phyloP scores from a whole-genome alignment of 2,113 vertebrate genomes.

The Sinocyclocheilus anophthalmus region DNA sequence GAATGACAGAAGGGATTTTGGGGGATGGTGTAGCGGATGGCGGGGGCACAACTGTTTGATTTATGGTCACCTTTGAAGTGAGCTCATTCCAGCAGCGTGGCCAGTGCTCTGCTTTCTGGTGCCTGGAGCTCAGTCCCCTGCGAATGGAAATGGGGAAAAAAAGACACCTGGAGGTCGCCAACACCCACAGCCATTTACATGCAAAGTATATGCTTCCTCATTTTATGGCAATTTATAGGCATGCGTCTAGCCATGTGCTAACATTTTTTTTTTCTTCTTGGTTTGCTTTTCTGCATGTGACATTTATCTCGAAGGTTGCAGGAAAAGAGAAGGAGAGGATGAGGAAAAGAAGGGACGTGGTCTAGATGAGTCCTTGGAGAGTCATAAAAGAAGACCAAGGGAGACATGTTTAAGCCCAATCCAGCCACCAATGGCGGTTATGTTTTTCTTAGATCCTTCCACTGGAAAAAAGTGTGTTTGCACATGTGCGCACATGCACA shows the following conservation, averaged over 20 bases:
- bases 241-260: slow-evolving; percentile 50
- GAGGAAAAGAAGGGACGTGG: slow-evolving; percentile 53
- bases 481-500: background rate
- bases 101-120: no score
- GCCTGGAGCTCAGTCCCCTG: no score
- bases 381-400: slow-evolving; percentile 61
- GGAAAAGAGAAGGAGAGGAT: slow-evolving; percentile 24
- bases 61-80: no score
- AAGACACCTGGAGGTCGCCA: no score
- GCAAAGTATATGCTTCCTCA: no score
- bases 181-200: no score
- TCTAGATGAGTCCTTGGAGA: slow-evolving; percentile 45
- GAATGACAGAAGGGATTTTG: no score
- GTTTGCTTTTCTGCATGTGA: slow-evolving; percentile 37
- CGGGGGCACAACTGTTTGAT: no score
- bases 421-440: slow-evolving; percentile 23
- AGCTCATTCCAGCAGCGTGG: no score
- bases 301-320: slow-evolving; percentile 55
- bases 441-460: slow-evolving; percentile 40
- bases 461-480: slow-evolving; percentile 28
- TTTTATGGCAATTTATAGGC: slow-evolving; percentile 53
- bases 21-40: no score
- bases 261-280: slow-evolving; percentile 22
- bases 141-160: no score
- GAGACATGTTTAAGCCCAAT: slow-evolving; percentile 55